These are phyloP conservation scores for Phyto melanocephala DNA, from an alignment of 2,888 invertebrate species.

Conservation along the genomic window DNA sequence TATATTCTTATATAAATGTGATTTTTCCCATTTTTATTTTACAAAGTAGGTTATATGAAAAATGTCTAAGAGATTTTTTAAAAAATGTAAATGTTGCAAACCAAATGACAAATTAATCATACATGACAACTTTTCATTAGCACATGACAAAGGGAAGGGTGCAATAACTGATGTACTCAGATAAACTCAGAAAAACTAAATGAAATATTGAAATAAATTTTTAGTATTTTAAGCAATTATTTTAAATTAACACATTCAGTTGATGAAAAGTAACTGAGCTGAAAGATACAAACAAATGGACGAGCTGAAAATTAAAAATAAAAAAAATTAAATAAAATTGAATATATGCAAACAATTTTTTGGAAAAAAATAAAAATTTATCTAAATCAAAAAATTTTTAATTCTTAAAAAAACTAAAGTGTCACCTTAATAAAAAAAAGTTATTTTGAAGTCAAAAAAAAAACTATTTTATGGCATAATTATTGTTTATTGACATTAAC, in stretches of 20 bases:
- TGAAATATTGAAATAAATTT: constrained; percentile 42
- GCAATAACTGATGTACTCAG: constrained; percentile 23
- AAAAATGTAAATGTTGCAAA: constrained; percentile 1
- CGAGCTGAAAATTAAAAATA: neutral
- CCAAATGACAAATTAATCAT: neutral
- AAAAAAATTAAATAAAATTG: constrained; percentile 15
- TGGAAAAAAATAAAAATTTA: neutral
- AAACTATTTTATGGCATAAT: neutral
- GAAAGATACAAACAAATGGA: constrained; percentile 44
- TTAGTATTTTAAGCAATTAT: constrained; percentile 66
- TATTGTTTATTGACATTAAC: neutral
- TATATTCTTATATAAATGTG: too few relatives aligned
- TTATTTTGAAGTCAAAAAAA: neutral
- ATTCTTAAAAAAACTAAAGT: neutral
- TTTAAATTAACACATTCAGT: constrained; percentile 68
- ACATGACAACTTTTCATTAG: neutral
- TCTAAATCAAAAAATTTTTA: neutral
- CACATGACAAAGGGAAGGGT: constrained; percentile 14
- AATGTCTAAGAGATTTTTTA: too few relatives aligned
- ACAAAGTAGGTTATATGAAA: too few relatives aligned
- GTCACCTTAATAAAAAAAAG: neutral
- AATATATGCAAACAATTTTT: neutral
- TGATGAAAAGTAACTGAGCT: constrained; percentile 61
- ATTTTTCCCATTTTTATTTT: too few relatives aligned
- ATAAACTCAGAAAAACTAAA: constrained; percentile 31